Conservation (phyloP, 2,888 invertebrate species). For the Plebejus anna region DNA sequence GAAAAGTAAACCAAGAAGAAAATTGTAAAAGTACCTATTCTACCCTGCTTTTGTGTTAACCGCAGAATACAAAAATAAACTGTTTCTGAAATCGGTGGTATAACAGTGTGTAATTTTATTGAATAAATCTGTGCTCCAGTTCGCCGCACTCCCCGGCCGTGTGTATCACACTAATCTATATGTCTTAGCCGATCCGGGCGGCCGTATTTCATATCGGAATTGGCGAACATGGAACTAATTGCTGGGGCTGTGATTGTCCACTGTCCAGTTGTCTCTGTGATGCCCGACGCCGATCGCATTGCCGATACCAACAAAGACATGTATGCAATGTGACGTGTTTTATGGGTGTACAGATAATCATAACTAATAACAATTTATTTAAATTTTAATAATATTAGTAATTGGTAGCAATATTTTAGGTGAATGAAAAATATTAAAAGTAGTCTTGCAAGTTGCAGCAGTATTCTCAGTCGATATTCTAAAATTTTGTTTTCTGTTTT, state of each 20-base stretch:
- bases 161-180: constrained; percentile 60
- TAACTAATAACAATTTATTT: not conserved
- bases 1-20: too few species aligned
- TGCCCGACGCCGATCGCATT: constrained; percentile 45
- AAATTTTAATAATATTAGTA: too few species aligned
- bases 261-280: constrained; percentile 61
- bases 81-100: too few species aligned
- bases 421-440: too few species aligned
- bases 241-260: constrained; percentile 56
- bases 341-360: not conserved
- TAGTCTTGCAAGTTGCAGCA: too few species aligned
- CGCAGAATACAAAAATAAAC: too few species aligned
- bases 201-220: constrained; percentile 72
- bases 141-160: constrained; percentile 42
- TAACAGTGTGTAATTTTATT: too few species aligned
- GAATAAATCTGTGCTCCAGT: not conserved
- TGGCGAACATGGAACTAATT: constrained; percentile 66
- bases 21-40: too few species aligned
- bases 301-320: constrained; percentile 32
- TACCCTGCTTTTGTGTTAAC: too few species aligned
- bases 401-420: too few species aligned
- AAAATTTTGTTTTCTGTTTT: too few species aligned
- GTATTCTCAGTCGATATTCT: too few species aligned
- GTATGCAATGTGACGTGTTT: constrained; percentile 15
- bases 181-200: constrained; percentile 67